These are phyloP conservation scores for Drosophila gaucha DNA, from an alignment of 2,888 invertebrate genomes.

Conservation along the genomic window DNA sequence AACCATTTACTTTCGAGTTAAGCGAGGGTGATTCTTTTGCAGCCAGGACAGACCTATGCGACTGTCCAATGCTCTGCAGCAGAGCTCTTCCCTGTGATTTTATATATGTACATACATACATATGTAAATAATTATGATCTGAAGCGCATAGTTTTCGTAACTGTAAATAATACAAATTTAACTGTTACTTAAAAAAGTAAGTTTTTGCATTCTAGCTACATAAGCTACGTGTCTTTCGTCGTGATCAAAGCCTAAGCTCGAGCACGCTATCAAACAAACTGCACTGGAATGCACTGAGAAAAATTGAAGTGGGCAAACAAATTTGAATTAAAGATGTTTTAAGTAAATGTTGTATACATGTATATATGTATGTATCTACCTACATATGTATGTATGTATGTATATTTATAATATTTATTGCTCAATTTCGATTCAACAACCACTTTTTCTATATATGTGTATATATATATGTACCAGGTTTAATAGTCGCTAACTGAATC, in stretches of 20 bases:
- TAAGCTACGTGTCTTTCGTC: not conserved
- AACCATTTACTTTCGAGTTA: constrained; percentile 63
- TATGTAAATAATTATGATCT: not conserved
- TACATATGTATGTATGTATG: too few relatives aligned
- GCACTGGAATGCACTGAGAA: constrained; percentile 2
- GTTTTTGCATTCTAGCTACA: not conserved
- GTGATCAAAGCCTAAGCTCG: constrained; percentile 4
- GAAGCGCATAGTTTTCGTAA: not conserved
- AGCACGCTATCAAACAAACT: not conserved
- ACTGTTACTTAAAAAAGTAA: not conserved
- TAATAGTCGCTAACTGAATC: too few relatives aligned
- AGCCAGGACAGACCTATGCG: not conserved
- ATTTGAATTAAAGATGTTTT: too few relatives aligned
- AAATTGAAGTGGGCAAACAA: too few relatives aligned
- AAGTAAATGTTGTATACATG: too few relatives aligned
- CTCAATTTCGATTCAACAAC: too few relatives aligned
- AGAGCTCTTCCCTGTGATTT: not conserved
- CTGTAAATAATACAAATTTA: not conserved
- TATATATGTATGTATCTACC: too few relatives aligned
- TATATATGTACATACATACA: not conserved
- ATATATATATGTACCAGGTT: too few relatives aligned
- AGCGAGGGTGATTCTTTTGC: constrained; percentile 21
- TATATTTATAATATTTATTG: too few relatives aligned
- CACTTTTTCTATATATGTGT: too few relatives aligned
- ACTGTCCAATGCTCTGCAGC: constrained; percentile 20